Evolutionary conservation across 1,140 invertebrate species (phyloP), one percentile per base, ranked within the genome.

Genomic region (Leptonema lineaticorne): DNA sequence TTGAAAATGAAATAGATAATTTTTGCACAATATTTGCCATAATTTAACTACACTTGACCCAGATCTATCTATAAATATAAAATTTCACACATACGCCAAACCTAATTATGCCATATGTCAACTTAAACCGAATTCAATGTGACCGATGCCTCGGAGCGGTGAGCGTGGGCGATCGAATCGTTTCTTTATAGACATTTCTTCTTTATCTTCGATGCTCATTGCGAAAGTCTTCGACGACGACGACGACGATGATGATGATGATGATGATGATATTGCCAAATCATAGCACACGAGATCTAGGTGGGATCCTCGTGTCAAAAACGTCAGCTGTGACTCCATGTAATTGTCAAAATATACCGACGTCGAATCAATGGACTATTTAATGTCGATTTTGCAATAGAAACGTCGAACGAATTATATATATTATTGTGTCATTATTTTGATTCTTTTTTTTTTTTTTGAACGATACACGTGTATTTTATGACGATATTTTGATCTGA

Each of bases 341-440:
- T 53, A 22, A 18, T 53, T 53, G 50, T 53, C 50, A 53, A 53
- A 53, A 53, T 53, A 53, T 20, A 53, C 50, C 50, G 50, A n/a
- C 50, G 27, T 26, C 20, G 50, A 22, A 24, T 24, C 50, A n/a
- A n/a, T n/a, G n/a, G n/a, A n/a, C n/a, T n/a, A n/a, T n/a, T n/a
- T n/a, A n/a, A n/a, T n/a, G n/a, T 22, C 20, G 50, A 53, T 53
- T 53, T 53, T 14, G 8, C 50, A 53, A 53, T 14, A 7, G 14
- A 8, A 26, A 26, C 50, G 20, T 41, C 37, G 37, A 6, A 9
- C 16, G 16, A 11, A 33, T 33, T 41, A 16, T 41, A 16, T 41
- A 11, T 41, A 41, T n/a, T n/a, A n/a, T n/a, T n/a, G n/a, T n/a
- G n/a, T n/a, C n/a, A n/a, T n/a, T n/a, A n/a, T n/a, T n/a, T n/a